phyloP scores from a whole-genome alignment of 2,113 vertebrate species.

The Todiramphus saurophagus region DNA sequence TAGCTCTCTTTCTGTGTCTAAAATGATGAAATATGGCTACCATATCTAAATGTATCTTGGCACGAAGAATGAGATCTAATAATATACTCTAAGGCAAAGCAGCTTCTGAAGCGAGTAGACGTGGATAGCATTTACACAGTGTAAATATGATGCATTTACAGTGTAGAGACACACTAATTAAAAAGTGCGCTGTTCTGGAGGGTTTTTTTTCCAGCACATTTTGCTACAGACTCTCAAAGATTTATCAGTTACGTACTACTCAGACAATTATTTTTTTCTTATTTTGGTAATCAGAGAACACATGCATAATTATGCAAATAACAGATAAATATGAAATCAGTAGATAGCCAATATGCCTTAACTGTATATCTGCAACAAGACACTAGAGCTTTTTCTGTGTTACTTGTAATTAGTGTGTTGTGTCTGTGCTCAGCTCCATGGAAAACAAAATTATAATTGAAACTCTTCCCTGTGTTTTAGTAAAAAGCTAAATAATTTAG shows the following conservation, averaged over 20 bases:
- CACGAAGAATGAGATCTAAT: neutral
- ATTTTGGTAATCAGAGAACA: neutral
- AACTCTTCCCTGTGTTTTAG: neutral
- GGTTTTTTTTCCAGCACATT: neutral
- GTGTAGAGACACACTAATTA: rapidly evolving
- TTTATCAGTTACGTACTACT: neutral
- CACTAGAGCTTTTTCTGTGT: neutral
- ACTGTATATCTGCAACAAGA: neutral
- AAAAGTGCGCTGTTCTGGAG: neutral
- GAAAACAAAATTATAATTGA: neutral
- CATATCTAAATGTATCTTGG: neutral
- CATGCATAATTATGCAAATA: neutral
- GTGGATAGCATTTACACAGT: rapidly evolving
- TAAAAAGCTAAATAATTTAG: neutral
- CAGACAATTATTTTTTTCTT: neutral
- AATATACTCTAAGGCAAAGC: neutral
- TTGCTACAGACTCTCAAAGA: neutral
- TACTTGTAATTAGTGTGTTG: neutral
- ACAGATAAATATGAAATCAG: neutral
- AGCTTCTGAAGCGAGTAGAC: neutral
- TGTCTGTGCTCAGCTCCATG: neutral
- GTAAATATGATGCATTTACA: neutral
- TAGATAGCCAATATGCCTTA: neutral
- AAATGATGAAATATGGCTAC: neutral
- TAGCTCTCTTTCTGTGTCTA: neutral